Percentiles rank a stretch among this genome's conserved stretches.
Conservation (phyloP, 2,797 vertebrate species). For the Pseudochaenichthys georgianus region DNA sequence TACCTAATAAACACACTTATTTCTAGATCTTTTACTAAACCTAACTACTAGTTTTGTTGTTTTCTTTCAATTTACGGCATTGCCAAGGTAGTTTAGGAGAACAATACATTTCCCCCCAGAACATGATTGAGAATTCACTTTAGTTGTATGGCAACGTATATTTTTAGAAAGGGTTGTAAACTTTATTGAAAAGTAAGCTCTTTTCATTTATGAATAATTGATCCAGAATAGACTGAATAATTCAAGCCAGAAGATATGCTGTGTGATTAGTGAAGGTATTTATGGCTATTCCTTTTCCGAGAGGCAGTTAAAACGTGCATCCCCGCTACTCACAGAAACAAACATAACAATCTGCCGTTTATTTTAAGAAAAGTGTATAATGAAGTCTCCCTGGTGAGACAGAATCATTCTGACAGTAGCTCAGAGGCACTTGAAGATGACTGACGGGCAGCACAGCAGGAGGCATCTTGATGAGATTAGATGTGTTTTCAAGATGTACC, state of each 20-base stretch:
- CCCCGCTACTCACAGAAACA: constrained; percentile 4
- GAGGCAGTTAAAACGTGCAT: constrained; percentile 12
- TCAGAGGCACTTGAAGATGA: constrained; percentile 48
- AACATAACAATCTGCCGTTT: constrained; percentile 19
- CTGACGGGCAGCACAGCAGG: constrained; percentile 45
- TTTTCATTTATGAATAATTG: constrained; percentile 1
- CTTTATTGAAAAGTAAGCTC: not conserved
- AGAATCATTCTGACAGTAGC: constrained; percentile 39
- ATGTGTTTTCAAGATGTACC: constrained; percentile 30
- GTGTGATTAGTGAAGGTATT: constrained; percentile 15
- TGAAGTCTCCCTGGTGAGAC: constrained; percentile 28
- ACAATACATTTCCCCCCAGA: too few relatives aligned
- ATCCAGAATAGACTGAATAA: constrained; percentile 6
- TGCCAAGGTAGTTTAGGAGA: too few relatives aligned
- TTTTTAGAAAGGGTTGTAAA: too few relatives aligned
- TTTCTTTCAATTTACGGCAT: too few relatives aligned
- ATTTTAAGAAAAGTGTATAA: constrained; percentile 27
- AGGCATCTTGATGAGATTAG: constrained; percentile 57
- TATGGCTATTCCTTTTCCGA: constrained; percentile 6
- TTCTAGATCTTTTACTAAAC: too few relatives aligned
- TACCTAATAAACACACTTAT: too few relatives aligned
- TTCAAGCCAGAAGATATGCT: constrained; percentile 9
- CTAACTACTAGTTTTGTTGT: too few relatives aligned
- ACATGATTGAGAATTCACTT: too few relatives aligned
- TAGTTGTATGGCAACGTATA: too few relatives aligned